A percentile compares a stretch with the other conserved stretches of the same genome.
Evolutionary conservation across 1,140 invertebrate genomes (phyloP).

Genomic region (Ptiloglossa arizonensis): DNA sequence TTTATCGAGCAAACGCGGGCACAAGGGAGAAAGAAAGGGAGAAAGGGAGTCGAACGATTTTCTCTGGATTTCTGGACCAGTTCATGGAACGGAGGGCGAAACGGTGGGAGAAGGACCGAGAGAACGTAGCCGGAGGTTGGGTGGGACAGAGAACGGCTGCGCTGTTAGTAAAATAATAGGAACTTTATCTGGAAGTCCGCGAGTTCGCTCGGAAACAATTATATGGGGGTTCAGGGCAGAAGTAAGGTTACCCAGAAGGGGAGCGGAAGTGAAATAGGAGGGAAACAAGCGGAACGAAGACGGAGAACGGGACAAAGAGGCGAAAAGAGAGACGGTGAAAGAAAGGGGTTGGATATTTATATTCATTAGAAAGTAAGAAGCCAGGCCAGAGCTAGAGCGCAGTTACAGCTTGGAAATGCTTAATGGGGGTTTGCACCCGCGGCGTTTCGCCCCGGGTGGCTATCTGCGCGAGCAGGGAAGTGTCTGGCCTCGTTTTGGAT

Average conservation of each 20-base stretch:
- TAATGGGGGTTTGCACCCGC: conserved; percentile 59
- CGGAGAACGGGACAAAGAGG: background rate
- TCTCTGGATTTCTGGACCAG: conserved; percentile 10
- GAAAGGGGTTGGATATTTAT: conserved; percentile 62
- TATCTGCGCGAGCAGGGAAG: conserved; percentile 44
- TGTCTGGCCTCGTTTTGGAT: conserved; percentile 30
- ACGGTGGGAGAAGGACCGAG: background rate
- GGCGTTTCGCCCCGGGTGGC: conserved; percentile 40
- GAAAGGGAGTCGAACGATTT: background rate
- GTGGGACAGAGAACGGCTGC: background rate
- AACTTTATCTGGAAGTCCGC: conserved; percentile 66
- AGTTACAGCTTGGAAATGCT: conserved; percentile 62
- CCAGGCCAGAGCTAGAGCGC: conserved; percentile 25
- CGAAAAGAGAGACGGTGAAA: background rate
- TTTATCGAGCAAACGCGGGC: conserved; percentile 54
- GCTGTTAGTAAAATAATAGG: conserved; percentile 68
- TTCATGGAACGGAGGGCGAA: background rate
- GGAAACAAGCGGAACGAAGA: conserved; percentile 1
- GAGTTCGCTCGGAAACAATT: conserved; percentile 70
- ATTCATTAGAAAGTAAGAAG: conserved; percentile 73
- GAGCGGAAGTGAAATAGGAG: conserved; percentile 22
- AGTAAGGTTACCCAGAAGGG: conserved; percentile 8
- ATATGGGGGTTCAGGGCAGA: conserved; percentile 41
- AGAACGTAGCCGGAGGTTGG: background rate
- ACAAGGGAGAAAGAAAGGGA: background rate